These are phyloP conservation scores for Lepus europaeus DNA, from an alignment of 2,113 vertebrate genomes.

Conservation along the genomic window DNA sequence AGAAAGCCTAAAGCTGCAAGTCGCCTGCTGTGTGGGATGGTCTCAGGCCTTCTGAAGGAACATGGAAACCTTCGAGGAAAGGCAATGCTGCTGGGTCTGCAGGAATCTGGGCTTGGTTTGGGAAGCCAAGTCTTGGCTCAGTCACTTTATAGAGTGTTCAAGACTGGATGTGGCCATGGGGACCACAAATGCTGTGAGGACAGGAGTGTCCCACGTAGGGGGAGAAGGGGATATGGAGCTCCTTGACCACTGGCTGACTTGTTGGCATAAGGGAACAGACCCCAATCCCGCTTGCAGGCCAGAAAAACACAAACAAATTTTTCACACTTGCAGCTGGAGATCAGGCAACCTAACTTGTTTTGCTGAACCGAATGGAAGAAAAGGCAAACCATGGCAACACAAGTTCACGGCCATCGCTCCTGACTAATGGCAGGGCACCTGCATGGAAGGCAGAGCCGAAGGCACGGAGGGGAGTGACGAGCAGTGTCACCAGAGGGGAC, in stretches of 20 bases:
- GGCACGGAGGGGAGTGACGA: neutral
- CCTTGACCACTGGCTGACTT: neutral
- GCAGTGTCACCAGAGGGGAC: neutral
- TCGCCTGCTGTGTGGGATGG: neutral
- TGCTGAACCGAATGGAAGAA: neutral
- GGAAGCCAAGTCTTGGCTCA: neutral
- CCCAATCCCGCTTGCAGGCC: neutral
- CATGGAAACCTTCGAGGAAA: neutral
- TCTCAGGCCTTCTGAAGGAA: neutral
- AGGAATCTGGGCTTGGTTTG: neutral
- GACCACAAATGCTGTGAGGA: neutral
- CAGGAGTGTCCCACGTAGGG: neutral
- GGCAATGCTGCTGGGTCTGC: neutral
- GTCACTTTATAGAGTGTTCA: neutral
- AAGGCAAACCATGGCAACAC: neutral
- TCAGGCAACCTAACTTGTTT: slow-evolving; percentile 25
- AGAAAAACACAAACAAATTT: slow-evolving; percentile 40
- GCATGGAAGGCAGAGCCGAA: neutral
- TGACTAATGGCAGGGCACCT: neutral
- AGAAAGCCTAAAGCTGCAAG: neutral
- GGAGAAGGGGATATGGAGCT: neutral
- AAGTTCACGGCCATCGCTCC: neutral
- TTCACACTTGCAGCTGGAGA: neutral
- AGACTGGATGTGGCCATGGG: neutral
- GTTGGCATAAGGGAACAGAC: neutral